Conservation (phyloP, 2,113 vertebrate genomes). For the Coreoperca whiteheadi region DNA sequence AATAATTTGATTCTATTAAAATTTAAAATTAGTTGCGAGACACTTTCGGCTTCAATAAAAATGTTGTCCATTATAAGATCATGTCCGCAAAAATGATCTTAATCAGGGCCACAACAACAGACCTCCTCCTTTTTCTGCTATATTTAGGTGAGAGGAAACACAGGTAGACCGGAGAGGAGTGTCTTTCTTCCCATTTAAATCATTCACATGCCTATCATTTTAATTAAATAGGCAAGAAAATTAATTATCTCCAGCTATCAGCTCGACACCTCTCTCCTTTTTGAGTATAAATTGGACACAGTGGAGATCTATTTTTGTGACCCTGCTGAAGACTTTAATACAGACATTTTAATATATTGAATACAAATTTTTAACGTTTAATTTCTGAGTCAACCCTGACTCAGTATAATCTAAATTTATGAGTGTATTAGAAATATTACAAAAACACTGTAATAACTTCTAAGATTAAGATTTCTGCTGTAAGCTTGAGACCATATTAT, state of each 20-base stretch:
- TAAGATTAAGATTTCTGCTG: not conserved
- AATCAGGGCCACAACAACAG: not conserved
- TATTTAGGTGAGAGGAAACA: not conserved
- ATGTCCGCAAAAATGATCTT: not conserved
- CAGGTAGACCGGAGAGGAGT: not conserved
- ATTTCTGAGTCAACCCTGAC: not conserved
- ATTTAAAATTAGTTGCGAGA: not conserved
- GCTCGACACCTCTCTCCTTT: not conserved
- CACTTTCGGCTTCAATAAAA: not conserved
- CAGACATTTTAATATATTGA: not conserved
- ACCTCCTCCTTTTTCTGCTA: not conserved
- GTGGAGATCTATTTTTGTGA: not conserved
- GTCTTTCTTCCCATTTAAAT: not conserved
- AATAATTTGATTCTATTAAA: conserved; percentile 5
- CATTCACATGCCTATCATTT: not conserved
- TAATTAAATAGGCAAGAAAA: not conserved
- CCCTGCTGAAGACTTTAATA: not conserved
- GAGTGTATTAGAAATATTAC: not conserved
- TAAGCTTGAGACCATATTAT: not conserved
- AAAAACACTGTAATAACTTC: conserved; percentile 15
- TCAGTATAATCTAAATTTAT: not conserved
- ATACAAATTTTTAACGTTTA: not conserved
- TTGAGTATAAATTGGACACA: not conserved
- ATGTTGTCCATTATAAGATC: not conserved
- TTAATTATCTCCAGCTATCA: not conserved